Evolutionary conservation across 1,140 invertebrate genomes (phyloP).

Genomic region (Colletes latitarsis): DNA sequence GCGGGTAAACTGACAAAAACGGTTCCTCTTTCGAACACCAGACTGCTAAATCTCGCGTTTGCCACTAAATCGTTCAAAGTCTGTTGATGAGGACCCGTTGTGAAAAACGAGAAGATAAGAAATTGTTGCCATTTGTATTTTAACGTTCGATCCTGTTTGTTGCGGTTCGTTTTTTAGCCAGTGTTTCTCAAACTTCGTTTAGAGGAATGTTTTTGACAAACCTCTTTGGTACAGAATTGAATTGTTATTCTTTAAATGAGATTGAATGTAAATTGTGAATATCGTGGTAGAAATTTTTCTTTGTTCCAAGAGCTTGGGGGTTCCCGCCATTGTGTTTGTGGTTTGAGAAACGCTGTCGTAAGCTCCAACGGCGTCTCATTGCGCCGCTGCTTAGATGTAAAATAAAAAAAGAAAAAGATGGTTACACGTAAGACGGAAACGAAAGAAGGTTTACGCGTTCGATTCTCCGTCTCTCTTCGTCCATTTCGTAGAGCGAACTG

Average conservation of each 20-base stretch:
- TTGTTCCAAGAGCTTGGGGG: too few relatives aligned
- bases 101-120: too few relatives aligned
- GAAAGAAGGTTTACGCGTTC: conserved; percentile 38
- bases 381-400: conserved; percentile 20
- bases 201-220: too few relatives aligned
- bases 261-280: too few relatives aligned
- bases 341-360: too few relatives aligned
- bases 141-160: background rate
- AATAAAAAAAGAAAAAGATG: conserved; percentile 50
- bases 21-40: background rate
- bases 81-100: background rate
- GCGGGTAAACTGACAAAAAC: background rate
- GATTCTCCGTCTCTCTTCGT: conserved; percentile 63
- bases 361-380: too few relatives aligned
- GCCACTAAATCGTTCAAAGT: background rate
- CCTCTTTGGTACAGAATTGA: too few relatives aligned
- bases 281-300: too few relatives aligned
- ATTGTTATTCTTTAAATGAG: too few relatives aligned
- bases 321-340: too few relatives aligned
- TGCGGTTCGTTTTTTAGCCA: too few relatives aligned
- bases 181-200: too few relatives aligned
- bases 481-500: conserved; percentile 67
- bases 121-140: background rate
- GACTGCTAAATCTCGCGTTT: background rate
- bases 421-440: conserved; percentile 37